Evolutionary conservation across 2,797 vertebrate species (phyloP).

Genomic region (Micrastur ruficollis): DNA sequence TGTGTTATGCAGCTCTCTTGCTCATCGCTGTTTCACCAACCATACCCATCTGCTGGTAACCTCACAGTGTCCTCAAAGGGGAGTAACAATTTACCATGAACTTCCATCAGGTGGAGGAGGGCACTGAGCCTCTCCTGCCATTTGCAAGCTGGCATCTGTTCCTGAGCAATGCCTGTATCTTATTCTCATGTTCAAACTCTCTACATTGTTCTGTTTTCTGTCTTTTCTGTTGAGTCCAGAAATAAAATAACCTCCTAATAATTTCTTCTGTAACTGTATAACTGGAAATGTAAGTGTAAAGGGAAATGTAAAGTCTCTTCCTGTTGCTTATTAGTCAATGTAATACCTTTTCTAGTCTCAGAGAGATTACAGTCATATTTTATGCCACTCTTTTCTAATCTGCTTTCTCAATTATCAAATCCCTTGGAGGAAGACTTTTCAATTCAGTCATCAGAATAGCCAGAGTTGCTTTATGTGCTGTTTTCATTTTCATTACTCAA

Average conservation of each 20-base stretch:
- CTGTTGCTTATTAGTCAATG: constrained; percentile 36
- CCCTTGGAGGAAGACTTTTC: constrained; percentile 44
- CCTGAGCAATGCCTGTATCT: neutral
- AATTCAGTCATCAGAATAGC: constrained; percentile 23
- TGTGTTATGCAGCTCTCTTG: neutral
- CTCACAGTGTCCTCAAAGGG: neutral
- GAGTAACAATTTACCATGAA: neutral
- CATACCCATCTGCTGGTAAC: neutral
- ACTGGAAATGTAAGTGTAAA: constrained; percentile 36
- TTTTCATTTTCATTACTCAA: constrained; percentile 36
- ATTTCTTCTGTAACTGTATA: constrained; percentile 13
- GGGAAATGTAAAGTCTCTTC: constrained; percentile 43
- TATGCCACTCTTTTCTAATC: constrained; percentile 49
- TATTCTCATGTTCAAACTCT: neutral
- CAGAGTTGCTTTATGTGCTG: neutral
- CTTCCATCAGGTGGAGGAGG: neutral
- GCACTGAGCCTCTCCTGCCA: neutral
- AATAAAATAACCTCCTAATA: neutral
- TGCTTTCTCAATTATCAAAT: constrained; percentile 59
- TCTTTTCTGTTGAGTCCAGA: neutral
- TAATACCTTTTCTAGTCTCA: constrained; percentile 45
- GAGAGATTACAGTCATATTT: constrained; percentile 54
- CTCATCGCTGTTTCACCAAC: neutral
- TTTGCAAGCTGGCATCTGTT: neutral
- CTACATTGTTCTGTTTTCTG: neutral